A percentile compares a stretch with the other conserved stretches of the same genome.
Conservation (phyloP, 2,888 invertebrate genomes). For the Ethmia dodecea region DNA sequence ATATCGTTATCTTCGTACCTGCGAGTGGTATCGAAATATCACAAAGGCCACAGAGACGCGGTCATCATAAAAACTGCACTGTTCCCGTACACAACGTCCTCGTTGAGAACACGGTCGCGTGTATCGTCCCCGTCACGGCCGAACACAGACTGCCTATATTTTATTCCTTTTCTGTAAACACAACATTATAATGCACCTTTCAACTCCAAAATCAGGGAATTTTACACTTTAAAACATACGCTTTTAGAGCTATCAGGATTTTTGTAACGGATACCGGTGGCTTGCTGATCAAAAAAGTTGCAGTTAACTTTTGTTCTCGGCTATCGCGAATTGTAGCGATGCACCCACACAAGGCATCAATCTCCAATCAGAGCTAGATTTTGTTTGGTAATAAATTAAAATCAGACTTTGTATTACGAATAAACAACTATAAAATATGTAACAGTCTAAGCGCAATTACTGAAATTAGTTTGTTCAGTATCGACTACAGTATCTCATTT, state of each 20-base stretch:
- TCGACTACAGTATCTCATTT: no score
- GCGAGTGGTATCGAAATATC: slow-evolving; percentile 13
- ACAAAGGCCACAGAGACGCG: slow-evolving; percentile 13
- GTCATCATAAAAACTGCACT: slow-evolving; percentile 18
- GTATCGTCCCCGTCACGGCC: slow-evolving; percentile 33
- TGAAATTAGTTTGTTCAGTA: no score
- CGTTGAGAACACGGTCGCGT: slow-evolving; percentile 19
- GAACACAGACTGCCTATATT: slow-evolving; percentile 40
- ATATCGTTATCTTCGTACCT: no score
- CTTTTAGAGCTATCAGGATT: no score
- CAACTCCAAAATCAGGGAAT: slow-evolving; percentile 22
- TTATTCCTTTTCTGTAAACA: slow-evolving; percentile 25
- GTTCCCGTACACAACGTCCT: slow-evolving; percentile 33
- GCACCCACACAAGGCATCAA: not conserved
- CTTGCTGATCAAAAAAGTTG: slow-evolving; percentile 12
- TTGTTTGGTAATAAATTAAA: no score
- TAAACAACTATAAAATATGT: no score
- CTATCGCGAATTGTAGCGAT: slow-evolving; percentile 10
- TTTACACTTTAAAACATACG: slow-evolving; percentile 24
- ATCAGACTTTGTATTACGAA: no score
- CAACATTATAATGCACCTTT: slow-evolving; percentile 27
- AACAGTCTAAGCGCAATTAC: no score
- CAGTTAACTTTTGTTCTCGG: slow-evolving; percentile 8
- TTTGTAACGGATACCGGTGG: no score
- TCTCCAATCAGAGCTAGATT: not conserved